Evolutionary conservation across 2,797 vertebrate species (phyloP), one percentile per base, ranked within the genome.

Genomic region (Buphagus erythrorhynchus): DNA sequence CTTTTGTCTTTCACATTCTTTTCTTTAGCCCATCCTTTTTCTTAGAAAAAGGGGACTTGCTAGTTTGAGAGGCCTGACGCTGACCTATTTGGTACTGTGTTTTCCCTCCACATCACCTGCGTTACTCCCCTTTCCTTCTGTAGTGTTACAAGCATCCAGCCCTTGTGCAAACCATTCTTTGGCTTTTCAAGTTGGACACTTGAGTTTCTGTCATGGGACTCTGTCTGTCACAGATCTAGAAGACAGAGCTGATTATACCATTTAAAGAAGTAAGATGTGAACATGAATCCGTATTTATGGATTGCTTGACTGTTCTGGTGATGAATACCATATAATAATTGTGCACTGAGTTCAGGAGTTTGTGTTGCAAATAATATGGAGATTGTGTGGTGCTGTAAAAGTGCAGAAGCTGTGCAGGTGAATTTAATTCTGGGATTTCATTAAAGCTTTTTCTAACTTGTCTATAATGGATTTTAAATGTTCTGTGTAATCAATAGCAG

Each of bases 391-490:
- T 78, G 42, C 78, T 78, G 49, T 88, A 54, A 80, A 71, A 48
- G 72, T 21, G 21, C 55, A 78, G 49, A 89, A 72, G 38, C n/a
- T 87, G 57, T 17, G 28, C 59, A 73, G 71, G 78, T 86, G 78
- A 85, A 48, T 78, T 88, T 78, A 73, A 54, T 94, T 89, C 42
- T 74, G 45, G 35, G 29, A 65, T 91, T 94, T 82, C 25, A 52
- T 87, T 55, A 80, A 69, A 66, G n/a, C 65, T 87, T 88, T 91
- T 88, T 54, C 31, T 8, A 36, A 51, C 33, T 68, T 66, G 40
- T 42, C 75, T 83, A 8, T 71, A 84, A 76, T 87, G 49, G 51
- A 49, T 86, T 92, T 89, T 74, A 96, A 86, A 72, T 90, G 68
- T 57, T 29, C 59, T 69, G 35, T 81, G 43, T 93, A 85, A 95